A percentile compares a stretch with the other conserved stretches of the same genome.
Conservation (phyloP, 2,113 vertebrate genomes). For the Rhodinocichla rosea region DNA sequence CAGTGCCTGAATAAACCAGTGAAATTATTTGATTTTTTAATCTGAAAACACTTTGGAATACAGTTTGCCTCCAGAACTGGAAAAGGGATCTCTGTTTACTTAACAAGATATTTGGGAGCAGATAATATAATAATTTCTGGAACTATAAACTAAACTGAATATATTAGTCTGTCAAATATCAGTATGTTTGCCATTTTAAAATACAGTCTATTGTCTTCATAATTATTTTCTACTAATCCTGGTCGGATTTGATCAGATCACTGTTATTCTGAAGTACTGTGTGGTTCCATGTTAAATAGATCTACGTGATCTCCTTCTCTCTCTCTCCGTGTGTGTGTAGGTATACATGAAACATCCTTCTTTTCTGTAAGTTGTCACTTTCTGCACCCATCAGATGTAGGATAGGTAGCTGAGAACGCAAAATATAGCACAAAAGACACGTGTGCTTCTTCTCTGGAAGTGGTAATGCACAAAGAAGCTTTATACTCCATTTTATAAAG, state of each 20-base stretch:
- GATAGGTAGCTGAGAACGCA: neutral
- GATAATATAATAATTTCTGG: neutral
- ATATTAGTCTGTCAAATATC: neutral
- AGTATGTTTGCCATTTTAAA: neutral
- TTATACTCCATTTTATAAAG: neutral
- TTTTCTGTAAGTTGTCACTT: neutral
- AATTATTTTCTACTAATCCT: neutral
- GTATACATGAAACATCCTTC: neutral
- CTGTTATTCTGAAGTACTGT: neutral
- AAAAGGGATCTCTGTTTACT: neutral
- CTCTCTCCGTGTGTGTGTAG: neutral
- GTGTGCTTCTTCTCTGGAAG: neutral
- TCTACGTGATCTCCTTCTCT: neutral
- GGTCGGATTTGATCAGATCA: neutral
- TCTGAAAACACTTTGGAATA: neutral
- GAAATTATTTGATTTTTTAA: neutral
- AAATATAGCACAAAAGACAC: neutral
- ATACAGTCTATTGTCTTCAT: neutral
- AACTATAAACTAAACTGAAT: neutral
- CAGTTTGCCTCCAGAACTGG: neutral
- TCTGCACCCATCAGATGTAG: neutral
- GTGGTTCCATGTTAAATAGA: neutral
- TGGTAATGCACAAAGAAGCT: neutral
- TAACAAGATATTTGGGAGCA: neutral
- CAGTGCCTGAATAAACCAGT: neutral